Evolutionary conservation across 2,888 invertebrate species (phyloP).

Genomic region (Bellardia pandia): DNA sequence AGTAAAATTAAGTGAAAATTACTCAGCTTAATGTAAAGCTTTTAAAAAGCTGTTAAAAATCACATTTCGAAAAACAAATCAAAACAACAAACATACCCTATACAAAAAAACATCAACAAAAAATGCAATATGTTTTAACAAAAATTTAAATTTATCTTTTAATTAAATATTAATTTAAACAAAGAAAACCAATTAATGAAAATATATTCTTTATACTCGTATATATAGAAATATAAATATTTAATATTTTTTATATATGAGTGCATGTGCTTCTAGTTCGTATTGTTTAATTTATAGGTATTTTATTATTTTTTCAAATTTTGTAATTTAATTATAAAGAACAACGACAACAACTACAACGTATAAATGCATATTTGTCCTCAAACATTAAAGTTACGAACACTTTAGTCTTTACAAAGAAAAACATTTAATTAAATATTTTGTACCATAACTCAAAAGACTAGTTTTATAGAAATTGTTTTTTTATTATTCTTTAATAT

Average conservation of each 20-base stretch:
- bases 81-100: not conserved
- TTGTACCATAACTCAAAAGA: conserved; percentile 70
- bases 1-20: conserved; percentile 70
- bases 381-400: not conserved
- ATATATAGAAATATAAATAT: conserved; percentile 35
- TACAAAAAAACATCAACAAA: conserved; percentile 45
- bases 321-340: conserved; percentile 54
- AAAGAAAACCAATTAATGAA: not conserved
- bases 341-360: not conserved
- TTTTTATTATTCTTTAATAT: conserved; percentile 49
- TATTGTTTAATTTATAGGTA: conserved; percentile 72
- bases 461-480: conserved; percentile 68
- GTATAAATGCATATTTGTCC: conserved; percentile 10
- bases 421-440: conserved; percentile 47
- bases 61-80: conserved; percentile 35
- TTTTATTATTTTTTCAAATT: conserved; percentile 56
- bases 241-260: conserved; percentile 54
- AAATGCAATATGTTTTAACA: conserved; percentile 68
- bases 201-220: conserved; percentile 39
- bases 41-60: conserved; percentile 70
- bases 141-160: conserved; percentile 42
- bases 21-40: conserved; percentile 76
- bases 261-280: conserved; percentile 73
- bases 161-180: conserved; percentile 60
- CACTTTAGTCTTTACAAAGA: conserved; percentile 29